phyloP scores from a whole-genome alignment of 2,113 vertebrate genomes.

The Sinocyclocheilus grahami region DNA sequence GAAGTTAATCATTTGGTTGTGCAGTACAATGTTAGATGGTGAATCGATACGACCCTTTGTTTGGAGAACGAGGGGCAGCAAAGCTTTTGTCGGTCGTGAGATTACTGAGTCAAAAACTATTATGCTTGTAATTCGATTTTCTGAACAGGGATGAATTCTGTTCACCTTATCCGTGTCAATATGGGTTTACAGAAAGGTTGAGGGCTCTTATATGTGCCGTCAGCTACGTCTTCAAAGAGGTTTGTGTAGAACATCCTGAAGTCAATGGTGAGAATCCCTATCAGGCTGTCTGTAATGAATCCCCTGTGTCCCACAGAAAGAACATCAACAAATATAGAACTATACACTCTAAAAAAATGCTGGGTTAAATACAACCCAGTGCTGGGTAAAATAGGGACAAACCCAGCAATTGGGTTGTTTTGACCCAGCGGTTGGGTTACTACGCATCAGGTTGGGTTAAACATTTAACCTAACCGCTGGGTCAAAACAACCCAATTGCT shows the following conservation, averaged over 20 bases:
- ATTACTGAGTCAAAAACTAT: conserved; percentile 22
- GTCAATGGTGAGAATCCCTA: neutral
- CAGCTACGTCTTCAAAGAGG: conserved; percentile 31
- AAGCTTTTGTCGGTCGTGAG: neutral
- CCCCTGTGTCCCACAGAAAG: neutral
- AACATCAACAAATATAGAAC: neutral
- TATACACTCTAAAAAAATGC: too few species aligned
- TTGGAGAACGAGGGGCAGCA: neutral
- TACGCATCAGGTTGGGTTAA: too few species aligned
- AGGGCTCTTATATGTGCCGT: conserved; percentile 23
- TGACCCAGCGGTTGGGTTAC: too few species aligned
- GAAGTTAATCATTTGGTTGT: neutral
- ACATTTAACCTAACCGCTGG: too few species aligned
- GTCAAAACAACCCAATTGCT: too few species aligned
- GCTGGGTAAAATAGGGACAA: too few species aligned
- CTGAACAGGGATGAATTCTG: conserved; percentile 26
- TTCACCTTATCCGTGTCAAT: conserved; percentile 28
- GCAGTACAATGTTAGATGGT: neutral
- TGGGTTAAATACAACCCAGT: too few species aligned
- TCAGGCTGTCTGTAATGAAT: conserved; percentile 2
- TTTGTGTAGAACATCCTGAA: conserved; percentile 29
- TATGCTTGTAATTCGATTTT: conserved; percentile 40
- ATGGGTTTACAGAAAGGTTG: neutral
- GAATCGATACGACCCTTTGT: neutral
- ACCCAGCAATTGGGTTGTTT: too few species aligned